A percentile compares a stretch with the other conserved stretches of the same genome.
Conservation (phyloP, 2,888 invertebrate species). For the Molorchus minor region DNA sequence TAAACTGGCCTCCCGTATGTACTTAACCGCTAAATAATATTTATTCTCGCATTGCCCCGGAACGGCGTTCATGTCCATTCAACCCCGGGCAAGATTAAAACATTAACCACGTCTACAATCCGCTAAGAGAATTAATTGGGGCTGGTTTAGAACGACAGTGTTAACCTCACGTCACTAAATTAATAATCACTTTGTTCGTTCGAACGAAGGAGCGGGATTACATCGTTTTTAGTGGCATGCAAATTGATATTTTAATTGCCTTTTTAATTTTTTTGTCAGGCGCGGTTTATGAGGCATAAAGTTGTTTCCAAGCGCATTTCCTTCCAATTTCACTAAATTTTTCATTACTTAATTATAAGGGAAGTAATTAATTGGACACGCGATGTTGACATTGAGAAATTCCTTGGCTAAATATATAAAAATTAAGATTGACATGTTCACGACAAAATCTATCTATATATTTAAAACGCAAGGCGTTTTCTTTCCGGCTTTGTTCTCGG, state of each 20-base stretch:
- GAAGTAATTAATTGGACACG: too few relatives aligned
- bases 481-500: too few relatives aligned
- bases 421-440: too few relatives aligned
- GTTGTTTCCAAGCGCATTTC: too few relatives aligned
- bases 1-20: neutral
- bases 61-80: slow-evolving; percentile 13
- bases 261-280: neutral
- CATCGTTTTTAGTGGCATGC: slow-evolving; percentile 1
- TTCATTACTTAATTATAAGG: too few relatives aligned
- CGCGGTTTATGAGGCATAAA: too few relatives aligned
- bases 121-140: slow-evolving; percentile 29
- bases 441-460: too few relatives aligned
- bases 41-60: neutral
- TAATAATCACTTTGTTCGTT: slow-evolving; percentile 18
- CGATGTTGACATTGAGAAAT: too few relatives aligned
- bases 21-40: slow-evolving; percentile 6
- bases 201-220: slow-evolving; percentile 1
- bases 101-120: slow-evolving; percentile 18
- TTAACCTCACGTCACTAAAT: slow-evolving; percentile 23
- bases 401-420: too few relatives aligned
- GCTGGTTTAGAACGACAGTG: slow-evolving; percentile 20
- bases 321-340: too few relatives aligned
- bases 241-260: slow-evolving; percentile 17
- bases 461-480: too few relatives aligned
- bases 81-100: slow-evolving; percentile 20